These are phyloP conservation scores for Penaeus japonicus DNA, from an alignment of 1,140 invertebrate species.

Conservation along the genomic window DNA sequence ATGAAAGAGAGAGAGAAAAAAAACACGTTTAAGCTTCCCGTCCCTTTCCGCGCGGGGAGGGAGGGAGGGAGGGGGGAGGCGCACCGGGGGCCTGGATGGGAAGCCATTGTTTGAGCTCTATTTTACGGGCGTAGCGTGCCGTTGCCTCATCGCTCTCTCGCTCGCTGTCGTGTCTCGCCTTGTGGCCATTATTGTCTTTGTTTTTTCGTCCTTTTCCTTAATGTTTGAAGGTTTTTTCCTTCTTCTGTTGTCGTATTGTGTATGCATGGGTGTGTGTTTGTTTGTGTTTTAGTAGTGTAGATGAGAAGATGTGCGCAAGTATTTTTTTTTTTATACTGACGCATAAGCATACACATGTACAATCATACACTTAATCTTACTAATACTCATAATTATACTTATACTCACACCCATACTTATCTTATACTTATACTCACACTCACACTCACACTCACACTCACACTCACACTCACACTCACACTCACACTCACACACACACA, in stretches of 20 bases:
- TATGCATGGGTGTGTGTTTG: no score
- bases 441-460: not conserved
- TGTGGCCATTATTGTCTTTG: no score
- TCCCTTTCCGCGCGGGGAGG: not conserved
- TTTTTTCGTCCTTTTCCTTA: no score
- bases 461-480: not conserved
- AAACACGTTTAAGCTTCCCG: not conserved
- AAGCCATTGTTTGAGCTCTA: no score
- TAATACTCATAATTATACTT: not conserved
- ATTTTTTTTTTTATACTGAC: no score
- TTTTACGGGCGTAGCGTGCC: no score
- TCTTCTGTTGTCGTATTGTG: no score
- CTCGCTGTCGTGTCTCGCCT: no score
- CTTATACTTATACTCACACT: not conserved
- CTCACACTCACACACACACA: not conserved
- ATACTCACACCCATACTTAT: not conserved
- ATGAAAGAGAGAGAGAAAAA: not conserved
- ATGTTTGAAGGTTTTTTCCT: no score
- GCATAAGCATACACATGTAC: not conserved
- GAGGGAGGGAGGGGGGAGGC: not conserved
- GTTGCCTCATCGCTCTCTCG: no score
- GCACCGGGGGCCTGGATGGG: not conserved
- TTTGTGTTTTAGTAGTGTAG: no score
- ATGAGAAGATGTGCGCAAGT: no score
- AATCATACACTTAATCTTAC: not conserved